A percentile compares a stretch with the other conserved stretches of the same genome.
phyloP scores from a whole-genome alignment of 2,113 vertebrate genomes.

The Calidris pugnax region DNA sequence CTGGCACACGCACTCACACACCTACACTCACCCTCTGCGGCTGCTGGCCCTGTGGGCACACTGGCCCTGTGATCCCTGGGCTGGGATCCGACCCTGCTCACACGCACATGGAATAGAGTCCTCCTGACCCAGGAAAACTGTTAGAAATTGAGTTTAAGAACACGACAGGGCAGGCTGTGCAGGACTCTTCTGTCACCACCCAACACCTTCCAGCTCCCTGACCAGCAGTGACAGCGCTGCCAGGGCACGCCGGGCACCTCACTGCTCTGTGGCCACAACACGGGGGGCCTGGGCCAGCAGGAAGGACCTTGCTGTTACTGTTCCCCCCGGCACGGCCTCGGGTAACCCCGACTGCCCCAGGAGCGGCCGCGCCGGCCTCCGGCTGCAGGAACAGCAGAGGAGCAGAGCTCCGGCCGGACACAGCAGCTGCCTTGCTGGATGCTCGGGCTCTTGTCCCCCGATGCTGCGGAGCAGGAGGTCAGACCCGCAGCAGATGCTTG shows the following conservation, averaged over 20 bases:
- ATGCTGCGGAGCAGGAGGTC: not conserved
- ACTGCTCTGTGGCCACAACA: not conserved
- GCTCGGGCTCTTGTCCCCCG: not conserved
- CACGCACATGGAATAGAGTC: not conserved
- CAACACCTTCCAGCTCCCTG: not conserved
- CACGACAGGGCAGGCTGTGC: not conserved
- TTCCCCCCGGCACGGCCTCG: not conserved
- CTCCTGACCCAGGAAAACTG: not conserved
- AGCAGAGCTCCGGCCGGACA: not conserved
- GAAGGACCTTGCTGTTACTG: too few relatives aligned
- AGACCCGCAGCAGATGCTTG: not conserved
- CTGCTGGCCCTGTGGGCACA: not conserved
- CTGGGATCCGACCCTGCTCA: not conserved
- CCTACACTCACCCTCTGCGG: not conserved
- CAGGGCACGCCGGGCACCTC: too few relatives aligned
- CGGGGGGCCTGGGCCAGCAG: not conserved
- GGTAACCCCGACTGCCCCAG: fast-evolving
- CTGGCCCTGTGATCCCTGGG: not conserved
- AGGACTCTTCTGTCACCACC: not conserved
- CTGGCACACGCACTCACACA: too few relatives aligned
- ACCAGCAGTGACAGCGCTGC: fast-evolving
- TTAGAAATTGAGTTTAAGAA: not conserved
- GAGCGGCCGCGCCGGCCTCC: fast-evolving
- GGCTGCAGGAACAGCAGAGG: fast-evolving
- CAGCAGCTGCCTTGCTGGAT: not conserved